These are phyloP conservation scores for Alethe diademata DNA, from an alignment of 2,113 vertebrate genomes.

Conservation along the genomic window DNA sequence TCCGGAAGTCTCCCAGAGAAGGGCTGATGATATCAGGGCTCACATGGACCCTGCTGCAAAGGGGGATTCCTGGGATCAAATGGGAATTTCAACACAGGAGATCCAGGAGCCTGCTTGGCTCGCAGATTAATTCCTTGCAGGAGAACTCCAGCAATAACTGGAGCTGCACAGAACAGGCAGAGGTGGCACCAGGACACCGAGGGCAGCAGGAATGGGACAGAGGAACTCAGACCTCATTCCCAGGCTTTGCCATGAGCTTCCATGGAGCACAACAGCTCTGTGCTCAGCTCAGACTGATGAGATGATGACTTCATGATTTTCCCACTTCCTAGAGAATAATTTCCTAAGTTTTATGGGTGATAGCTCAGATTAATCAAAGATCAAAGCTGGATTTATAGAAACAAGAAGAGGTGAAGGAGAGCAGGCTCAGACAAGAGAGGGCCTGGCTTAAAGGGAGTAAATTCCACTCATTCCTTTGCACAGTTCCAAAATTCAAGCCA, in stretches of 20 bases:
- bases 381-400: not conserved
- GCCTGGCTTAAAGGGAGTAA: not conserved
- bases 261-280: rapidly evolving
- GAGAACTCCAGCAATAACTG: rapidly evolving
- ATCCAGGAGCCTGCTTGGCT: rapidly evolving
- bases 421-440: not conserved
- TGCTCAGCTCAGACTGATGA: rapidly evolving
- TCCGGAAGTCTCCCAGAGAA: not conserved
- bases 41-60: rapidly evolving
- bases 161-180: rapidly evolving
- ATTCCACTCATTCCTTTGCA: not conserved
- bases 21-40: rapidly evolving
- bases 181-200: not conserved
- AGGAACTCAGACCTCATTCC: rapidly evolving
- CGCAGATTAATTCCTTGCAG: rapidly evolving
- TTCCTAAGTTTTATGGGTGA: not conserved
- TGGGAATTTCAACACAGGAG: rapidly evolving
- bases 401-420: rapidly evolving
- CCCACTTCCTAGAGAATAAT: not conserved
- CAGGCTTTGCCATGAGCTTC: rapidly evolving
- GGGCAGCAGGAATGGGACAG: rapidly evolving
- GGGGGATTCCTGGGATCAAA: rapidly evolving
- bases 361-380: not conserved
- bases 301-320: rapidly evolving
- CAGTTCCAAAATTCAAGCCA: not conserved